Conservation (phyloP, 1,140 invertebrate species). For the Apis mellifera region Amel_HAv3.1 CM009935.2:12951501-12952000, state of each 20-base stretch:
- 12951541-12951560: background rate
- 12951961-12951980: background rate
- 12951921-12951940: background rate
- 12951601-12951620: background rate
- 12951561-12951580: background rate
- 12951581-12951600: background rate
- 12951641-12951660: background rate
- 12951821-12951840: background rate
- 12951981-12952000: background rate
- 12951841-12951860: background rate
- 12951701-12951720: background rate
- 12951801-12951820: background rate
- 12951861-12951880: background rate
- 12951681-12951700: background rate
- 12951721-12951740: background rate
- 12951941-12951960: background rate
- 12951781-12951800: background rate
- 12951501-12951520: background rate
- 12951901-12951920: background rate
- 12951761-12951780: background rate
- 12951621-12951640: background rate
- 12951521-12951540: background rate
- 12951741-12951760: background rate
- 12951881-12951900: constrained; percentile 5
- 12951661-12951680: background rate